Evolutionary conservation across 1,140 invertebrate genomes (phyloP).

Genomic region (Brachionus sp.): DNA sequence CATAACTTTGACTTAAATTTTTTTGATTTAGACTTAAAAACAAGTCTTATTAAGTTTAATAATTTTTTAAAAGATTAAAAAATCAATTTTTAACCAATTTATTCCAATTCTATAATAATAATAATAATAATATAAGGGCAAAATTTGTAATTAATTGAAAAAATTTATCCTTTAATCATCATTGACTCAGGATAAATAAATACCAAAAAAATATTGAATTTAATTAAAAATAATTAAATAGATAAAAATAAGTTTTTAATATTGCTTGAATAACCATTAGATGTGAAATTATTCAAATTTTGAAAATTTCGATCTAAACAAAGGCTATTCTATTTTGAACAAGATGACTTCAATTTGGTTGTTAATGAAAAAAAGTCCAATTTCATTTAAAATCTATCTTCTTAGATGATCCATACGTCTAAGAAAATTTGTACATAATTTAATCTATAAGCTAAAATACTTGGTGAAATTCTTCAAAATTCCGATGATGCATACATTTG

Average conservation of each 20-base stretch:
- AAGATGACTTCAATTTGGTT: background rate
- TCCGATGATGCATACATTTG: constrained; percentile 3
- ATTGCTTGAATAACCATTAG: background rate
- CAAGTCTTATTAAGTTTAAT: too few relatives aligned
- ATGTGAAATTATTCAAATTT: background rate
- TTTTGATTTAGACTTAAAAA: too few relatives aligned
- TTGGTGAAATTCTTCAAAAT: constrained; percentile 6
- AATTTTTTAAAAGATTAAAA: background rate
- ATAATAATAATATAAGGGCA: too few relatives aligned
- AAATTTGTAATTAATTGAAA: background rate
- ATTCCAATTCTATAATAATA: too few relatives aligned
- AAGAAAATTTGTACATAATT: background rate
- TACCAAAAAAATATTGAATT: background rate
- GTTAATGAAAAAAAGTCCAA: background rate
- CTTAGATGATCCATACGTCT: background rate
- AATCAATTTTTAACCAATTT: background rate
- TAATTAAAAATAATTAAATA: background rate
- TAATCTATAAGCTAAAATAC: background rate
- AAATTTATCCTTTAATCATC: background rate
- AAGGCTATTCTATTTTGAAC: background rate
- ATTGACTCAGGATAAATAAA: background rate
- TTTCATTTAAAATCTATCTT: background rate
- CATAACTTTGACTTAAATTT: too few relatives aligned
- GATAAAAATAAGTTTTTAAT: background rate
- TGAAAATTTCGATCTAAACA: background rate